Conservation (phyloP, 2,888 invertebrate species). For the Melikaiella ostensackeni region DNA sequence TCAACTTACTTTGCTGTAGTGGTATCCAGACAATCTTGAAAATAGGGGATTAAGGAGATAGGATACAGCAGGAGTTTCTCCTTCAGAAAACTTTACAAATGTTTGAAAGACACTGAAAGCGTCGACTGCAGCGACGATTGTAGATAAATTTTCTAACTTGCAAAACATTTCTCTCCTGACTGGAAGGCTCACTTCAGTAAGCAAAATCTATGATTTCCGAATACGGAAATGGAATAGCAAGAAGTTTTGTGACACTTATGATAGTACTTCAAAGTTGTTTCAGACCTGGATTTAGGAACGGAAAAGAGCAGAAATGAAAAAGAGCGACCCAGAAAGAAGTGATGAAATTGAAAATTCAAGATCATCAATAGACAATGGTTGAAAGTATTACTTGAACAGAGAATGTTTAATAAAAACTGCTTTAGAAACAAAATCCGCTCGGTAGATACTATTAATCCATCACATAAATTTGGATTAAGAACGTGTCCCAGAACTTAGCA, state of each 20-base stretch:
- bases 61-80: background rate
- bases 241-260: background rate
- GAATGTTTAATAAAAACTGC: background rate
- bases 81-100: slow-evolving; percentile 7
- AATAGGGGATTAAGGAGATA: background rate
- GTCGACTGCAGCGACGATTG: background rate
- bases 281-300: no score
- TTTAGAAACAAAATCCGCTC: background rate
- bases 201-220: background rate
- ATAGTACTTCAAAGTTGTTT: background rate
- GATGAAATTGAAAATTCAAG: no score
- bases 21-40: background rate
- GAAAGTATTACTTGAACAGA: background rate
- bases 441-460: background rate
- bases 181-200: background rate
- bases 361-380: background rate
- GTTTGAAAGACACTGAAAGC: background rate
- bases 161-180: background rate
- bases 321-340: background rate
- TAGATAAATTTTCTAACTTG: background rate
- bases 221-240: background rate
- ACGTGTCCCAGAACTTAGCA: no score
- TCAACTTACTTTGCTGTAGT: background rate
- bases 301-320: background rate
- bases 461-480: no score